Percentiles rank a stretch among this genome's conserved stretches.
Conservation (phyloP, 1,140 invertebrate species). For the Drosophila fuyamai region DNA sequence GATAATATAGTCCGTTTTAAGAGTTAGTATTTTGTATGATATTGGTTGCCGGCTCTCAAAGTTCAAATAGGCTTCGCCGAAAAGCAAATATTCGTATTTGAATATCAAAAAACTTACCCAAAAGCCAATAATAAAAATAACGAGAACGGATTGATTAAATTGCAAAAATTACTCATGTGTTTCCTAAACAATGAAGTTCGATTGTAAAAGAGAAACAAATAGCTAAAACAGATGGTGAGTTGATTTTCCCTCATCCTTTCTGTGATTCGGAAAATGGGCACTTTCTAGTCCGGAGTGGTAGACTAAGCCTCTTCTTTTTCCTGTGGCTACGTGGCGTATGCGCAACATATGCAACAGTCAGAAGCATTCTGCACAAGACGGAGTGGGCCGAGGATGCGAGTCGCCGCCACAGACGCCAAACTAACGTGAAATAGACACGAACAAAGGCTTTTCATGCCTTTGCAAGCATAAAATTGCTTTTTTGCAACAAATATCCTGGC, state of each 20-base stretch:
- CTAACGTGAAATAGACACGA: constrained; percentile 84
- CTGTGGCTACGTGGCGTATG: constrained; percentile 67
- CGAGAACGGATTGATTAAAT: too few relatives aligned
- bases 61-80: too few relatives aligned
- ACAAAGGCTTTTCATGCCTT: constrained; percentile 85
- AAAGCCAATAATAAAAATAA: too few relatives aligned
- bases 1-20: too few relatives aligned
- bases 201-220: too few relatives aligned
- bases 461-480: constrained; percentile 84
- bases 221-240: too few relatives aligned
- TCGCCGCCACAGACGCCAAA: constrained; percentile 73
- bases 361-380: constrained; percentile 14
- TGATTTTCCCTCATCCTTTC: neutral
- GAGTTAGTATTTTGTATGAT: too few relatives aligned
- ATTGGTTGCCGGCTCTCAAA: too few relatives aligned
- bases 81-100: too few relatives aligned
- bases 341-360: constrained; percentile 75
- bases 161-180: too few relatives aligned
- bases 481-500: constrained; percentile 81
- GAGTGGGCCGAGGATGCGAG: constrained; percentile 21
- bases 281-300: constrained; percentile 10
- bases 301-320: constrained; percentile 14
- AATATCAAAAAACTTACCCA: too few relatives aligned
- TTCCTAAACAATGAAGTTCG: too few relatives aligned
- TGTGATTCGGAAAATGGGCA: constrained; percentile 18